Base-by-base conservation (phyloP, 2,113 vertebrate species). In the Erpornis zantholeuca region DNA sequence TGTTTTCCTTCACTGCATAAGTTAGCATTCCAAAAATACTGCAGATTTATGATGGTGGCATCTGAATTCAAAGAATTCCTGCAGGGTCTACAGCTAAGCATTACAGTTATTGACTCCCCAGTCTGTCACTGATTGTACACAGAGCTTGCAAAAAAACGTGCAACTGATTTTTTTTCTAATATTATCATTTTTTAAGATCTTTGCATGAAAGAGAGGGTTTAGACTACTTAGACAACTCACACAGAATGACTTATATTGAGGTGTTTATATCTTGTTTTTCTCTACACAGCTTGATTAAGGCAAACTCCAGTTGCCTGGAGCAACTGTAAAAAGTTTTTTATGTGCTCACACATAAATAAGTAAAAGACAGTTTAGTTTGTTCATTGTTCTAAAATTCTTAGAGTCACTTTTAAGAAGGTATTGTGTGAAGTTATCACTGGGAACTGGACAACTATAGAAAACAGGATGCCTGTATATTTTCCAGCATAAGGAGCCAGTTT, bases 381-480 rank as follows among this genome's bases (percentile, higher is more conserved):
- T 89, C 49, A 82, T 82, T 75, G 76, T 75, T 92, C 66, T 78
- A 50, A 89, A 91, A 76, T 63, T 87, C n/a, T 54, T 84, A 42
- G 27, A 50, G 18, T 52, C 31, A 76, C 14, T 89, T 94, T 60
- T 56, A 82, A 84, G 69, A 56, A 42, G 45, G 8, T 68, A 25
- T 89, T 84, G 61, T 92, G 50, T 79, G 54, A 92, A 91, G 50
- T 38, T 83, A 54, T 27, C 42, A 54, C 16, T 91, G 50, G 59
- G 80, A 96, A 82, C 11, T 31, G n/a, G 9, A 65, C 27, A 77
- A 33, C 33, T 87, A 71, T 49, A 91, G 70, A 87, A 94, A 91
- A 87, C 66, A 96, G 70, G 65, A 95, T 87, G 86, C n/a, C 57
- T 56, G 16, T 60, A 12, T 84, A 60, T 92, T 94, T 87, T 89